These are phyloP conservation scores for Centruroides sculpturatus DNA, from an alignment of 1,140 invertebrate species.

Conservation along the genomic window DNA sequence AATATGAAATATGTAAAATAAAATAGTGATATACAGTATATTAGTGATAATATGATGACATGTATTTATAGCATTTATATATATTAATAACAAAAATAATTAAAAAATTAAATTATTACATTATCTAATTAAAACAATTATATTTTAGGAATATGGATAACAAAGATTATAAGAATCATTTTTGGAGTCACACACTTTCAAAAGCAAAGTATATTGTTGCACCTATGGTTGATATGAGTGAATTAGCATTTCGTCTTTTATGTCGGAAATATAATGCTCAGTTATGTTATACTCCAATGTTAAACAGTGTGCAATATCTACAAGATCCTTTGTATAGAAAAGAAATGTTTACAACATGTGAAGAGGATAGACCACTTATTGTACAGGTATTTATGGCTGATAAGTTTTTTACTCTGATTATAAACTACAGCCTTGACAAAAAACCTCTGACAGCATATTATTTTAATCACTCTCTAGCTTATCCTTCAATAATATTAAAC, in stretches of 20 bases:
- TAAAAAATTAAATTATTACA: no score
- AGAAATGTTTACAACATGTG: constrained; percentile 55
- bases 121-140: no score
- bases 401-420: no score
- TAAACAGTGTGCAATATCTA: constrained; percentile 73
- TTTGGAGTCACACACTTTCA: constrained; percentile 34
- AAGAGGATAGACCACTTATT: constrained; percentile 80
- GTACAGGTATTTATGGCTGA: constrained; percentile 52
- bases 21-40: no score
- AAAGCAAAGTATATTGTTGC: constrained; percentile 64
- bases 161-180: constrained; percentile 21
- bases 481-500: no score
- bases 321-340: constrained; percentile 77
- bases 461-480: no score
- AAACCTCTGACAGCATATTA: no score
- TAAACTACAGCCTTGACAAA: no score
- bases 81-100: no score
- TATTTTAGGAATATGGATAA: not conserved
- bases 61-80: no score
- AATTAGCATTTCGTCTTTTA: constrained; percentile 79
- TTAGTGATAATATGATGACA: no score
- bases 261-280: constrained; percentile 60
- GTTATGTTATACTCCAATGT: constrained; percentile 89
- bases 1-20: no score
- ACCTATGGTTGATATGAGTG: constrained; percentile 96